Evolutionary conservation across 1,140 invertebrate species (phyloP).

Genomic region (Drosophila equinoxialis): DNA sequence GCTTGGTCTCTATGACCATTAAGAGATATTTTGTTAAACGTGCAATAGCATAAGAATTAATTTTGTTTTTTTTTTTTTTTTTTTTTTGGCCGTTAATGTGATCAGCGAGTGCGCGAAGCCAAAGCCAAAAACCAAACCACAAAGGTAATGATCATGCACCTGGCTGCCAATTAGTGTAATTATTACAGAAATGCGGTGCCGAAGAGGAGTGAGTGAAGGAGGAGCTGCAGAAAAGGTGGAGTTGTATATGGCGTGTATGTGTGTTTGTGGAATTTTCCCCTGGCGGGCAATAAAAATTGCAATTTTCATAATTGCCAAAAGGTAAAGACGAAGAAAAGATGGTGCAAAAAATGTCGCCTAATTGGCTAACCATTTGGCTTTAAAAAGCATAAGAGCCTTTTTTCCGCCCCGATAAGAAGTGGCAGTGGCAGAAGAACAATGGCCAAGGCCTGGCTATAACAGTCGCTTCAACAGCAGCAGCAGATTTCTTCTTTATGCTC

Average conservation of each 20-base stretch:
- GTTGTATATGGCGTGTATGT: not conserved
- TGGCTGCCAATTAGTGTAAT: constrained; percentile 81
- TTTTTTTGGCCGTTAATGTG: not conserved
- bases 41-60: constrained; percentile 76
- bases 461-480: constrained; percentile 41
- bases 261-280: constrained; percentile 21
- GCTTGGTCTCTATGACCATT: constrained; percentile 73
- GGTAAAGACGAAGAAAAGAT: constrained; percentile 48
- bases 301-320: constrained; percentile 76
- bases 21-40: constrained; percentile 59
- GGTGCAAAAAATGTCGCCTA: constrained; percentile 80
- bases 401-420: constrained; percentile 56
- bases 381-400: constrained; percentile 17
- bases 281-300: constrained; percentile 76
- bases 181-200: constrained; percentile 64
- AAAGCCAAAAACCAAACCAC: constrained; percentile 23
- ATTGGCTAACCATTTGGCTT: constrained; percentile 55
- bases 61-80: constrained; percentile 66
- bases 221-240: constrained; percentile 40
- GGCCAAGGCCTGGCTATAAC: constrained; percentile 34
- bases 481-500: constrained; percentile 45
- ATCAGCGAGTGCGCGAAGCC: not conserved
- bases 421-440: constrained; percentile 48
- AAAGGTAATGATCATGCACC: constrained; percentile 58
- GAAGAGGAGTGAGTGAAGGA: constrained; percentile 7